Conservation (phyloP, 2,888 invertebrate genomes). For the Nebria brevicollis region DNA sequence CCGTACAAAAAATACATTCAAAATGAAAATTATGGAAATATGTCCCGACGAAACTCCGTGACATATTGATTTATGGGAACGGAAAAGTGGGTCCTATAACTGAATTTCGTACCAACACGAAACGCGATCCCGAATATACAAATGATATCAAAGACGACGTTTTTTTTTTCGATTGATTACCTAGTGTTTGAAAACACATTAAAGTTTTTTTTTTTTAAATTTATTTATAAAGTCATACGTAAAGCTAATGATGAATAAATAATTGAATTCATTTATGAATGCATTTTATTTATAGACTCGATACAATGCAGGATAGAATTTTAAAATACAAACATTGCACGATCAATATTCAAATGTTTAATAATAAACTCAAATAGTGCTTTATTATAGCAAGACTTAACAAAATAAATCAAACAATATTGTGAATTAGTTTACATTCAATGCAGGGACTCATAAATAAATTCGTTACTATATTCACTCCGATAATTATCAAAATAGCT, state of each 20-base stretch:
- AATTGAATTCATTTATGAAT: not conserved
- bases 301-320: not conserved
- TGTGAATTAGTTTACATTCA: not conserved
- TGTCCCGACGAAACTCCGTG: not conserved
- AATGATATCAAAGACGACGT: not conserved
- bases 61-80: not conserved
- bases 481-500: too few species aligned
- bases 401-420: not conserved
- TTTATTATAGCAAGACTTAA: not conserved
- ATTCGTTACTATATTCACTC: too few species aligned
- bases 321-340: not conserved
- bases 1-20: not conserved
- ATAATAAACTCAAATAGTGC: not conserved
- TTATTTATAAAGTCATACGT: not conserved
- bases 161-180: not conserved
- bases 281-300: not conserved
- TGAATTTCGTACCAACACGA: not conserved
- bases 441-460: not conserved
- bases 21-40: conserved; percentile 1
- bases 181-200: not conserved
- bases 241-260: not conserved
- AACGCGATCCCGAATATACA: not conserved
- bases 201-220: too few species aligned
- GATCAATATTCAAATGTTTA: not conserved
- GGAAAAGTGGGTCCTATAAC: not conserved